Percentiles rank a stretch among this genome's conserved stretches.
These are phyloP conservation scores for Megaceryle alcyon DNA, from an alignment of 2,797 vertebrate genomes.

Conservation along the genomic window DNA sequence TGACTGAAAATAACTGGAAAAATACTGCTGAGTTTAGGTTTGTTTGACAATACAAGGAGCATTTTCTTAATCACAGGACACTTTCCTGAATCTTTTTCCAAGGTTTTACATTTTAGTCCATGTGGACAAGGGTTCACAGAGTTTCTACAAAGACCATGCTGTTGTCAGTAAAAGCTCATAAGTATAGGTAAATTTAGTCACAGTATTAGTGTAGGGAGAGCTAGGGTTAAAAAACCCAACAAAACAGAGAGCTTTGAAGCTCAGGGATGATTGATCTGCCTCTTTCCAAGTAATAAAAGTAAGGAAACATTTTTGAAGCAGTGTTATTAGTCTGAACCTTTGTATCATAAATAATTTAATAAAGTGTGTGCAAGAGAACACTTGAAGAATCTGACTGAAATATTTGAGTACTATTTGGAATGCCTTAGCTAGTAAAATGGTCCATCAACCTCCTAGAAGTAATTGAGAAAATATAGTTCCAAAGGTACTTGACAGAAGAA, in stretches of 20 bases:
- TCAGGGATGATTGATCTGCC: background rate
- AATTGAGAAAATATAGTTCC: background rate
- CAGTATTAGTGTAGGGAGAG: background rate
- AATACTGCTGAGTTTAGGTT: background rate
- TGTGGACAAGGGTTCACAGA: background rate
- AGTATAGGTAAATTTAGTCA: background rate
- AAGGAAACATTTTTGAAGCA: background rate
- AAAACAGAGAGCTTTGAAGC: background rate
- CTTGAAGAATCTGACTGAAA: background rate
- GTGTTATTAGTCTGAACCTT: constrained; percentile 14
- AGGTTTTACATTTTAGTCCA: background rate
- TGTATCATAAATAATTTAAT: constrained; percentile 35
- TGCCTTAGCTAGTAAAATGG: background rate
- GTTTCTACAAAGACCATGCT: background rate
- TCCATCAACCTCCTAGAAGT: background rate
- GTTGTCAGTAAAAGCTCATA: background rate
- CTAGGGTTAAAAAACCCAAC: background rate
- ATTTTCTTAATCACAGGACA: background rate
- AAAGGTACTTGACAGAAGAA: background rate
- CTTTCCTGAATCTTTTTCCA: background rate
- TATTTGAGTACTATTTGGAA: background rate
- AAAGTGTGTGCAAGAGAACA: background rate
- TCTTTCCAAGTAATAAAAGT: background rate
- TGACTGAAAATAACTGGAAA: background rate
- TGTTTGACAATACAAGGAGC: background rate